Evolutionary conservation across 2,113 vertebrate genomes (phyloP), one percentile per base, ranked within the genome.

Genomic region (Varanus salvator): DNA sequence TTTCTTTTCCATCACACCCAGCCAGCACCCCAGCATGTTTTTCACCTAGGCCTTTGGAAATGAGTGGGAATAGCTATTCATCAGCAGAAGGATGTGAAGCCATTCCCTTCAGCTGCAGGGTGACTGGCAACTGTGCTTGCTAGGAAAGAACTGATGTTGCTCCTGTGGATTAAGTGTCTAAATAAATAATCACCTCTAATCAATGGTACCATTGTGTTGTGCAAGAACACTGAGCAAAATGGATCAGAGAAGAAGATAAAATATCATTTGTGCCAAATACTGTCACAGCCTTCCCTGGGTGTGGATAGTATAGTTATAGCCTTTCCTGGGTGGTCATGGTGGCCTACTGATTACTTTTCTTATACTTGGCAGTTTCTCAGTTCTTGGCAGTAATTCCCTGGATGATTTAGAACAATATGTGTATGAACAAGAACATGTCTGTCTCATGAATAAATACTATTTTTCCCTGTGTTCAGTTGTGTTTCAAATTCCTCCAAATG

Each of bases 121-220:
- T 6, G 23, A 9, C 44, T 72, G 29, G 64, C 66, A 19, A 17
- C 38, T 29, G 64, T 29, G 14, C 64, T 84, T 27, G 14, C 64
- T 68, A 14, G 82, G 64, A 84, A 48, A 29, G 21, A 17, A 72
- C 23, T 85, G 38, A 72, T 29, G 48, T 72, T 14, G 8, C 64
- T 68, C 80, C 48, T 21, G 34, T 72, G 69, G 29, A 72, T 72
- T 72, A 72, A 72, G 48, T 50, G 44, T 19, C 84, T 50, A 85
- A 85, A 85, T 54, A 69, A 69, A 71, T 69, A 4, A 17, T 72
- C 54, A 50, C 66, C 27, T 17, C 17, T 54, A 72, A 72, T 85
- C 27, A 85, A 52, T 72, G 27, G 68, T 72, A 54, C 68, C 84
- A 85, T 85, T 72, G 84, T 72, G 68, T 31, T 85, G 8, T 72